phyloP scores from a whole-genome alignment of 2,888 invertebrate species.

The Biston stratarius region DNA sequence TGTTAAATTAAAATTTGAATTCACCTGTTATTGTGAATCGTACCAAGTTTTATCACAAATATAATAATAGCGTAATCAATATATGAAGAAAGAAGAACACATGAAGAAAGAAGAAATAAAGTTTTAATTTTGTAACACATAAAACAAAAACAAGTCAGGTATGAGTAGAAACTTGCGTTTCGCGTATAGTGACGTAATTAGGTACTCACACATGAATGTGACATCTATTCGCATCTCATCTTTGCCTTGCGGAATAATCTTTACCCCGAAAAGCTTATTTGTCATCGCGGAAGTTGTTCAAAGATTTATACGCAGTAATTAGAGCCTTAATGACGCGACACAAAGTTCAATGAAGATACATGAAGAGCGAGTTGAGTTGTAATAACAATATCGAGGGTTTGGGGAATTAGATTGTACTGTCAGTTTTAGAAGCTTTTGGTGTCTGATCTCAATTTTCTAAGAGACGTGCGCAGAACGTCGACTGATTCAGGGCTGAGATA shows the following conservation, averaged over 20 bases:
- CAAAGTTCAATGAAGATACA: slow-evolving; percentile 37
- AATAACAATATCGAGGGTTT: not conserved
- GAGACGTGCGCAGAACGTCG: no score
- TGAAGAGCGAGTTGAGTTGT: slow-evolving; percentile 1
- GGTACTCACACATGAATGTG: not conserved
- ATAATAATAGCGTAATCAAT: no score
- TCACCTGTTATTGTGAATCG: no score
- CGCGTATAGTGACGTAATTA: not conserved
- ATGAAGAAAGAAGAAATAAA: no score
- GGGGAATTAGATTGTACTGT: not conserved
- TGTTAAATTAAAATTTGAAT: no score
- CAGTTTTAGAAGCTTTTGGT: no score
- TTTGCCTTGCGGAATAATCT: slow-evolving; percentile 24
- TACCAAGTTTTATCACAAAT: no score
- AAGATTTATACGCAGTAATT: slow-evolving; percentile 45
- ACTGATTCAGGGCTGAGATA: no score
- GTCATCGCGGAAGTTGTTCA: slow-evolving; percentile 42
- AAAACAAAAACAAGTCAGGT: no score
- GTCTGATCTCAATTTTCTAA: no score
- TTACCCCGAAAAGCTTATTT: slow-evolving; percentile 39
- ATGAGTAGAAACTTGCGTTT: not conserved
- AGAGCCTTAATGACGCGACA: slow-evolving; percentile 42
- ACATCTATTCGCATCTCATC: not conserved
- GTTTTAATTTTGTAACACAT: no score
- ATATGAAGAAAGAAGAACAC: no score